A percentile compares a stretch with the other conserved stretches of the same genome.
phyloP scores from a whole-genome alignment of 1,140 invertebrate genomes.

The Thaumetopoea pityocampa region DNA sequence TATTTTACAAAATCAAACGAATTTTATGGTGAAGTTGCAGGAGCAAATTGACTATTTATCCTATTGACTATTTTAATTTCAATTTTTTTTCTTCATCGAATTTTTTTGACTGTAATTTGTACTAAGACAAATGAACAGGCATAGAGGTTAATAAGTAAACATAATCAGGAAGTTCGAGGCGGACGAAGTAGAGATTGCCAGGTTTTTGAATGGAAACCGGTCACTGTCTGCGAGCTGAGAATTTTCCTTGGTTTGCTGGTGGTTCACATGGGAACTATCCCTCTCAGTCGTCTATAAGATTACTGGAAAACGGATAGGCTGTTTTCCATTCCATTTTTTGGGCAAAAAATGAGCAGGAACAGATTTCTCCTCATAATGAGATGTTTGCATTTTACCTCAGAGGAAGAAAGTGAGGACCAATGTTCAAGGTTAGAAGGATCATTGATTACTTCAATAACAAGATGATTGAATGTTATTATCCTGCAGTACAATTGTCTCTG shows the following conservation, averaged over 20 bases:
- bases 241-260: conserved; percentile 43
- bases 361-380: conserved; percentile 37
- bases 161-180: not conserved
- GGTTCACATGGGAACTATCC: conserved; percentile 44
- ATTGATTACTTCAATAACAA: conserved; percentile 40
- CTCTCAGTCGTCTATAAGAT: conserved; percentile 30
- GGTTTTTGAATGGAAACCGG: conserved; percentile 21
- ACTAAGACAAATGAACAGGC: not conserved
- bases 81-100: conserved; percentile 2
- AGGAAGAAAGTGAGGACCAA: conserved; percentile 16
- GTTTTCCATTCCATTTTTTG: conserved; percentile 26
- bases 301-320: conserved; percentile 41
- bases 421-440: conserved; percentile 24
- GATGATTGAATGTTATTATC: conserved; percentile 34
- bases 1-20: conserved; percentile 4
- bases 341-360: conserved; percentile 34
- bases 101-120: not conserved
- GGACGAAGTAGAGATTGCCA: not conserved
- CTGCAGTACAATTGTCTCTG: conserved; percentile 39
- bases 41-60: too few species aligned
- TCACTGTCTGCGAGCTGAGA: conserved; percentile 30
- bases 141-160: not conserved
- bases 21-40: conserved; percentile 1
- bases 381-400: conserved; percentile 33
- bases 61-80: too few species aligned